A percentile compares a stretch with the other conserved stretches of the same genome.
phyloP scores from a whole-genome alignment of 2,888 invertebrate species.

The Carpatolechia fugitivella region DNA sequence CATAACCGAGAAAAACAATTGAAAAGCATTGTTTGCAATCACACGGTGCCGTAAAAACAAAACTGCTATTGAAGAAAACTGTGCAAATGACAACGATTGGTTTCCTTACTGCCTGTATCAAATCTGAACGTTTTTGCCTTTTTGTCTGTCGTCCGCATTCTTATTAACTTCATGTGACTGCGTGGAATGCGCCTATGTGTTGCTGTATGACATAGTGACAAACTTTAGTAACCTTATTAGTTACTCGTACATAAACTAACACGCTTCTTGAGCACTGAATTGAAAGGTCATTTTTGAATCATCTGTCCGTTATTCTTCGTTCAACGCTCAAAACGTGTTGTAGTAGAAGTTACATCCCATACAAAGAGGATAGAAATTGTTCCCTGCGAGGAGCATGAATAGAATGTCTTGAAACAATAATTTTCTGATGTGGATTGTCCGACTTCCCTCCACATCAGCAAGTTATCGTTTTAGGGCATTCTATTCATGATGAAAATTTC shows the following conservation, averaged over 20 bases:
- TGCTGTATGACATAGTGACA: constrained; percentile 58
- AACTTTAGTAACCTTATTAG: constrained; percentile 26
- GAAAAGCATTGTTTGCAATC: constrained; percentile 42
- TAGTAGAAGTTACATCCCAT: no score
- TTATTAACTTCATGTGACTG: constrained; percentile 82
- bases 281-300: no score
- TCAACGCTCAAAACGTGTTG: no score
- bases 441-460: no score
- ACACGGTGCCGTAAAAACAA: constrained; percentile 54
- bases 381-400: no score
- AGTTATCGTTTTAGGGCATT: no score
- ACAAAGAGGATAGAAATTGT: no score
- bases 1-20: constrained; percentile 38
- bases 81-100: constrained; percentile 26
- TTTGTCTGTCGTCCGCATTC: constrained; percentile 80
- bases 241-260: not conserved
- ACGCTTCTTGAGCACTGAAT: not conserved
- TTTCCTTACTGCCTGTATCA: constrained; percentile 81
- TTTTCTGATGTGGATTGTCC: no score
- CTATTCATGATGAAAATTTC: no score
- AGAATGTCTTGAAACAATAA: no score
- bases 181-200: constrained; percentile 71
- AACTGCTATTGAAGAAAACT: constrained; percentile 27
- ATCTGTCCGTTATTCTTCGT: no score
- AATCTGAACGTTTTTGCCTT: constrained; percentile 79